Evolutionary conservation across 2,888 invertebrate species (phyloP).

Genomic region (Melipona bicolor): DNA sequence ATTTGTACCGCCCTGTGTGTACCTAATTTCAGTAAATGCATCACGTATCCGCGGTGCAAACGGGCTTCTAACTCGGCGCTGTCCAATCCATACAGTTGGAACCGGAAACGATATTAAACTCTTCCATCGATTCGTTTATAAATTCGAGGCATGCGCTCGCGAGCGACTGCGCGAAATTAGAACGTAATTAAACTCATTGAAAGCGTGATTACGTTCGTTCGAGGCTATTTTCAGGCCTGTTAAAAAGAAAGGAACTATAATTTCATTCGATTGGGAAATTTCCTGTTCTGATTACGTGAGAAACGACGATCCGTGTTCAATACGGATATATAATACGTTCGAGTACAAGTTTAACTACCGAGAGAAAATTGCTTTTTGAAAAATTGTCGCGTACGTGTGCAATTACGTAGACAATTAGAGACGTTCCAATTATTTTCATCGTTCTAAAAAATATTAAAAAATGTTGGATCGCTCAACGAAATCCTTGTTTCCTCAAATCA

Average conservation of each 20-base stretch:
- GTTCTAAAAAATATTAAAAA: too few species aligned
- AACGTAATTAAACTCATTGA: not conserved
- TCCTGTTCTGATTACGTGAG: not conserved
- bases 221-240: not conserved
- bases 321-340: too few species aligned
- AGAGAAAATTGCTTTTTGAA: not conserved
- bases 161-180: not conserved
- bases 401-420: too few species aligned
- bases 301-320: too few species aligned
- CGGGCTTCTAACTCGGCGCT: not conserved
- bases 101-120: not conserved
- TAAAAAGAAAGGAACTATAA: not conserved
- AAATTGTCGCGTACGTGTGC: not conserved
- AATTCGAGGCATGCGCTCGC: not conserved
- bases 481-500: too few species aligned
- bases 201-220: not conserved
- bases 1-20: not conserved
- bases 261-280: not conserved
- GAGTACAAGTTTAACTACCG: not conserved
- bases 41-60: slow-evolving; percentile 9
- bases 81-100: not conserved
- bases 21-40: slow-evolving; percentile 23
- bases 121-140: slow-evolving; percentile 1
- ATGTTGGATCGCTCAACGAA: too few species aligned
- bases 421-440: too few species aligned